Evolutionary conservation across 2,113 vertebrate genomes (phyloP).

Genomic region (Lagenorhynchus albirostris): DNA sequence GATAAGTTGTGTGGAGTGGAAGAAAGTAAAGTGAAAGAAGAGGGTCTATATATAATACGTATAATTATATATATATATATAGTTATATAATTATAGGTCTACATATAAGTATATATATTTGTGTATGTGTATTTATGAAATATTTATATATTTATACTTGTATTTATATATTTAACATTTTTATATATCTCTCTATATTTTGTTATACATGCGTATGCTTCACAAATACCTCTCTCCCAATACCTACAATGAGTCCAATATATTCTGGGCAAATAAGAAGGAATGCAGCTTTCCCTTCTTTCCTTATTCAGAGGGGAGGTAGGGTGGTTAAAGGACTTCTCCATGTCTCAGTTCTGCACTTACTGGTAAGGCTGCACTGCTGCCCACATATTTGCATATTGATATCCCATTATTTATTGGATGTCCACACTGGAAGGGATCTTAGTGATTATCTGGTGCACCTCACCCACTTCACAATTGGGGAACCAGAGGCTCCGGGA

Average conservation of each 20-base stretch:
- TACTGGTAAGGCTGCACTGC: not conserved
- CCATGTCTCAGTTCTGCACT: not conserved
- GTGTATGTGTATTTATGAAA: not conserved
- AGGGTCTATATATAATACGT: not conserved
- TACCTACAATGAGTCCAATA: not conserved
- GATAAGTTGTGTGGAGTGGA: not conserved
- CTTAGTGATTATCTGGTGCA: not conserved
- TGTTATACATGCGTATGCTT: not conserved
- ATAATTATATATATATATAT: not conserved
- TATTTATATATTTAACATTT: not conserved
- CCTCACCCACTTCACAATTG: not conserved
- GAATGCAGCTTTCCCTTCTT: not conserved
- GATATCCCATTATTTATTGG: not conserved
- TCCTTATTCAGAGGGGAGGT: not conserved
- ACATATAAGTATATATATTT: not conserved
- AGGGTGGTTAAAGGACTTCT: not conserved
- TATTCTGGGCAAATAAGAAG: not conserved
- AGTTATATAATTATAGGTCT: not conserved
- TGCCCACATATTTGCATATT: not conserved
- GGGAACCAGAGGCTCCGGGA: not conserved
- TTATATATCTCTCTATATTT: not conserved
- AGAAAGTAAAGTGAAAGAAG: not conserved
- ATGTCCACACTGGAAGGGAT: not conserved
- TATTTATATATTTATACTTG: not conserved
- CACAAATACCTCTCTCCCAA: not conserved